Base-by-base conservation (phyloP, 2,888 invertebrate species). In the Drosophila anomelani region DNA sequence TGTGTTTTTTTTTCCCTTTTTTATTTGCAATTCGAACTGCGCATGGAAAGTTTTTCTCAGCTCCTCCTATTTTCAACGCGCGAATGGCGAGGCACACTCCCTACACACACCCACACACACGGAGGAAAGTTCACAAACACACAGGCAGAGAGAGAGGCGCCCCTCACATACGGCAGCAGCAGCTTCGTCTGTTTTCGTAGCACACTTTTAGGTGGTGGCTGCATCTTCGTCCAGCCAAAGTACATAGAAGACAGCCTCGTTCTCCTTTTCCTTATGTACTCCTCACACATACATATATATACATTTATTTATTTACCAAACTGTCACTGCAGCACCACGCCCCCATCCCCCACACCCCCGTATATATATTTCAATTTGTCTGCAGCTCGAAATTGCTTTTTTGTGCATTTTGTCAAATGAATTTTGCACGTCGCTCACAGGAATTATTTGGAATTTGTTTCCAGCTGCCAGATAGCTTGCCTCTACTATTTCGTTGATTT, bases 21-120 rank as follows among this genome's bases (percentile, higher is more conserved):
- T 53, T 38, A 53, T 54, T 57, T 23, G 60, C 51, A 43, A 73
- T 68, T 56, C 68, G 77, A 81, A 75, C 89, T 85, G 85, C 85
- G 85, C 85, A 85, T 85, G 85, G 71, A 86, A 85, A 80, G 85
- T 81, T 88, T 80, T 79, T 77, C 70, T 76, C 78, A 80, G 90
- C 91, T 90, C 90, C 90, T 91, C 90, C 90, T 91, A 90, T 90
- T 90, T 90, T 90, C 79, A 80, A 78, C 88, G 85, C 90, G 85
- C 90, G 90, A 90, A 91, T 90, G 88, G 89, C 83, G 74, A 79
- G 78, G 79, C 84, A 79, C 75, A 83, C 80, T 77, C 77, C 78
- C 51, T 34, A 51, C 51, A 51, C 38, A 79, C 70, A 76, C 67
- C 41, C 67, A 36, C 53, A 54, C 44, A 55, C 51, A 32, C 13